Conservation (phyloP, 2,113 vertebrate species). For the Amblyornis subalaris region DNA sequence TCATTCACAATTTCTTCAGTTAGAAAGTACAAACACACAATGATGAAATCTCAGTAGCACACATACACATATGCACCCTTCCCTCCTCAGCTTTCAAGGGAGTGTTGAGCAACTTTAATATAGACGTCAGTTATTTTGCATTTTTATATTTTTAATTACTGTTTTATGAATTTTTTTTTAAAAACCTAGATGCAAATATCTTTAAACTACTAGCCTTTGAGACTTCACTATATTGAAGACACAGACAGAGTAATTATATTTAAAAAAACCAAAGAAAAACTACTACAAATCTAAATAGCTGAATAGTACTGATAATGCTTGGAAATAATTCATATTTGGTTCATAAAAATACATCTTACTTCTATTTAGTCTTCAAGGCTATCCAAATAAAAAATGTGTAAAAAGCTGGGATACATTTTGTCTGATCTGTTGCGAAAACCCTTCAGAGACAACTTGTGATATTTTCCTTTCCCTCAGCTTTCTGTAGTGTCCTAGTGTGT, state of each 20-base stretch:
- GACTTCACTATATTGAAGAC: background rate
- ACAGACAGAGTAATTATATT: background rate
- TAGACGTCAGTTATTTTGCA: background rate
- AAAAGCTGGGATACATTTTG: background rate
- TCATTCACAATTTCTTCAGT: background rate
- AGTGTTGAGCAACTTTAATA: background rate
- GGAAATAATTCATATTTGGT: background rate
- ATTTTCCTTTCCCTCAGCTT: background rate
- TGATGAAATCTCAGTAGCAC: background rate
- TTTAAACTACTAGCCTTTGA: background rate
- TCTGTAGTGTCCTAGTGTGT: background rate
- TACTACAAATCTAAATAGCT: background rate
- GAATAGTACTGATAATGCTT: background rate
- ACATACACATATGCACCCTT: no score
- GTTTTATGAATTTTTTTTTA: background rate
- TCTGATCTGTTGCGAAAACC: background rate
- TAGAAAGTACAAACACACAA: background rate
- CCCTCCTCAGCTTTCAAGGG: background rate
- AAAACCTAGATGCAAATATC: background rate
- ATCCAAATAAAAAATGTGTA: background rate
- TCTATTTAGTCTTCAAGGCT: background rate
- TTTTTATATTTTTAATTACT: background rate
- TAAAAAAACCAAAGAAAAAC: background rate
- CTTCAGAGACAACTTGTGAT: background rate
- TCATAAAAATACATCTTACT: background rate